A percentile compares a stretch with the other conserved stretches of the same genome.
Conservation (phyloP, 1,140 invertebrate genomes). For the Drosophila orosa region DNA sequence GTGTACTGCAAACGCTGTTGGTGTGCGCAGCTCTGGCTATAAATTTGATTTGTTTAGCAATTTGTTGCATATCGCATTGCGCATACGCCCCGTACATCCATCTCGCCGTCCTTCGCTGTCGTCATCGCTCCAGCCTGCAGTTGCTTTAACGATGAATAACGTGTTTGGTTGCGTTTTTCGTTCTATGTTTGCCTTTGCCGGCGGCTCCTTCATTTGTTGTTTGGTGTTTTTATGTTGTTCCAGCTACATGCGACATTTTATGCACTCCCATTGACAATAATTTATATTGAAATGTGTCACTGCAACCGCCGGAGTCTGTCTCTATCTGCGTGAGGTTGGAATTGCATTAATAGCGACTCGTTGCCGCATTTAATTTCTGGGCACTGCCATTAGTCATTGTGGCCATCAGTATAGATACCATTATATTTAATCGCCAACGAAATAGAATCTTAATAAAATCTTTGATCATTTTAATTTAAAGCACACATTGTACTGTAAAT, state of each 20-base stretch:
- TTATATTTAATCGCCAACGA: neutral
- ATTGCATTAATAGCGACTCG: constrained; percentile 28
- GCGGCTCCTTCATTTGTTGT: constrained; percentile 19
- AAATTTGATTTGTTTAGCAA: constrained; percentile 83
- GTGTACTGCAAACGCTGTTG: constrained; percentile 50
- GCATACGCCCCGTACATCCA: constrained; percentile 79
- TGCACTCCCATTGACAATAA: constrained; percentile 76
- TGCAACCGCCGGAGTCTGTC: constrained; percentile 15
- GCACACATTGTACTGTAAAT: neutral
- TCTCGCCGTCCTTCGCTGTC: constrained; percentile 43
- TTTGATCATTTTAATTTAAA: neutral
- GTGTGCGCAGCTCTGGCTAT: constrained; percentile 62
- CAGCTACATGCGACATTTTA: constrained; percentile 69
- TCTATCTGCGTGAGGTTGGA: constrained; percentile 24
- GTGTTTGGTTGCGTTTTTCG: constrained; percentile 28
- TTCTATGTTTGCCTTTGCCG: constrained; percentile 24
- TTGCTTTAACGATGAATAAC: constrained; percentile 78
- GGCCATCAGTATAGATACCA: too few species aligned
- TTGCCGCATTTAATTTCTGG: constrained; percentile 32
- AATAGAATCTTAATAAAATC: neutral
- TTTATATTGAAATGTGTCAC: constrained; percentile 75
- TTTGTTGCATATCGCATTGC: constrained; percentile 82
- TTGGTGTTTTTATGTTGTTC: constrained; percentile 50
- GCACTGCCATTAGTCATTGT: constrained; percentile 19
- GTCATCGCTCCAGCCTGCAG: constrained; percentile 37